Conservation (phyloP, 1,140 invertebrate genomes). For the Aphidius ervi region DNA sequence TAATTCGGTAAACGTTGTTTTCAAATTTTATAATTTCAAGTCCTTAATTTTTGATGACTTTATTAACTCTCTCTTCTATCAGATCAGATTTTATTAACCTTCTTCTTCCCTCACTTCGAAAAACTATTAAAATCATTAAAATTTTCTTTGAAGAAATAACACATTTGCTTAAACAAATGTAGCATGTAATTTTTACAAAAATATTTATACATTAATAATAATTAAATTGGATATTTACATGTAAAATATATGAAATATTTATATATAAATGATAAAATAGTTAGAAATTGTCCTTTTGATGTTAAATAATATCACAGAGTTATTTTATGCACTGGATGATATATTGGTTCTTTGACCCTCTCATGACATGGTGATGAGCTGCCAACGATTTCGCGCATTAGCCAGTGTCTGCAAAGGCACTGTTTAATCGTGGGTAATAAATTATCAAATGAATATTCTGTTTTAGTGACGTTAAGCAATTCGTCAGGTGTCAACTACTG, state of each 20-base stretch:
- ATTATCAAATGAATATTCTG: constrained; percentile 54
- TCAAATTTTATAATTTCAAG: too few species aligned
- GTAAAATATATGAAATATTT: neutral
- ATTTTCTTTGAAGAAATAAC: too few species aligned
- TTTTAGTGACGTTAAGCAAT: constrained; percentile 44
- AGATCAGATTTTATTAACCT: too few species aligned
- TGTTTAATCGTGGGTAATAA: constrained; percentile 51
- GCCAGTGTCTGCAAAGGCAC: constrained; percentile 43
- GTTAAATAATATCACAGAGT: too few species aligned
- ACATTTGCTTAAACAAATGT: too few species aligned
- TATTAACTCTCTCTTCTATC: too few species aligned
- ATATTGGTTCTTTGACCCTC: constrained; percentile 9
- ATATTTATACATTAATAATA: too few species aligned
- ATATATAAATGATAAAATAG: neutral
- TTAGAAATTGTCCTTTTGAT: neutral
- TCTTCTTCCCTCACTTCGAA: too few species aligned
- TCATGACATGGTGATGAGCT: constrained; percentile 39
- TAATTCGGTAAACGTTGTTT: too few species aligned
- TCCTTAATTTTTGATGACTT: too few species aligned
- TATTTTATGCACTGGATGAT: neutral
- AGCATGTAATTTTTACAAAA: too few species aligned
- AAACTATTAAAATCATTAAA: too few species aligned
- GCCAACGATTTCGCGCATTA: constrained; percentile 49
- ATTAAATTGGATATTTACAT: neutral
- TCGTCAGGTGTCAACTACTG: constrained; percentile 48